These are phyloP conservation scores for Heterocephalus glaber DNA, from an alignment of 2,113 vertebrate genomes.

Conservation along the genomic window DNA sequence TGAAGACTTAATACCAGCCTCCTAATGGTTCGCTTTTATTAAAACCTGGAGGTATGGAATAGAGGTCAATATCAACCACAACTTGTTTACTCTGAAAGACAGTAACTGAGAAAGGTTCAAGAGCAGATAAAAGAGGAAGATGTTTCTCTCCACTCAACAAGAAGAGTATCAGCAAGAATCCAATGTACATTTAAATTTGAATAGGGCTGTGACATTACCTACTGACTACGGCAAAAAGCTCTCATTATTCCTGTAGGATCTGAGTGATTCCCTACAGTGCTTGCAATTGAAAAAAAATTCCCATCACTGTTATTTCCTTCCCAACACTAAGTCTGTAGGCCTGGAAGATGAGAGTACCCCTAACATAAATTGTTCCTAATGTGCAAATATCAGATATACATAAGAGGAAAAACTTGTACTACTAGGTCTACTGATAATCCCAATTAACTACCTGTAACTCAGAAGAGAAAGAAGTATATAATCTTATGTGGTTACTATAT, in stretches of 20 bases:
- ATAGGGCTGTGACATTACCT: neutral
- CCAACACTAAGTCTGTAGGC: neutral
- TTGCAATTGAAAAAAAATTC: neutral
- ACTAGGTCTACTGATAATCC: neutral
- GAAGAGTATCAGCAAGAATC: neutral
- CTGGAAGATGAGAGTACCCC: neutral
- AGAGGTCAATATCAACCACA: conserved; percentile 22
- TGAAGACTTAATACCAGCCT: conserved; percentile 35
- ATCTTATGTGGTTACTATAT: neutral
- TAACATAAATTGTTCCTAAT: neutral
- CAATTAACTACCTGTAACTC: conserved; percentile 35
- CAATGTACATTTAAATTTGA: neutral
- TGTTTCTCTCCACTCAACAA: neutral
- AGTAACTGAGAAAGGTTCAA: conserved; percentile 21
- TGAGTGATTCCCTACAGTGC: neutral
- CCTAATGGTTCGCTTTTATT: neutral
- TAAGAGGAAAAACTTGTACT: conserved; percentile 18
- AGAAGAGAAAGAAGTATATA: neutral
- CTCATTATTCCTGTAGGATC: neutral
- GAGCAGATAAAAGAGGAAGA: neutral
- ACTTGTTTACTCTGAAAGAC: conserved; percentile 39
- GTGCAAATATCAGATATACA: neutral
- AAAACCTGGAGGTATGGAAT: conserved; percentile 2
- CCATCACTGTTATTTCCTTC: conserved; percentile 49
- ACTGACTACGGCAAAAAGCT: neutral